Evolutionary conservation across 1,140 invertebrate genomes (phyloP), one percentile per base, ranked within the genome.

Genomic region (Tyrophagus putrescentiae): DNA sequence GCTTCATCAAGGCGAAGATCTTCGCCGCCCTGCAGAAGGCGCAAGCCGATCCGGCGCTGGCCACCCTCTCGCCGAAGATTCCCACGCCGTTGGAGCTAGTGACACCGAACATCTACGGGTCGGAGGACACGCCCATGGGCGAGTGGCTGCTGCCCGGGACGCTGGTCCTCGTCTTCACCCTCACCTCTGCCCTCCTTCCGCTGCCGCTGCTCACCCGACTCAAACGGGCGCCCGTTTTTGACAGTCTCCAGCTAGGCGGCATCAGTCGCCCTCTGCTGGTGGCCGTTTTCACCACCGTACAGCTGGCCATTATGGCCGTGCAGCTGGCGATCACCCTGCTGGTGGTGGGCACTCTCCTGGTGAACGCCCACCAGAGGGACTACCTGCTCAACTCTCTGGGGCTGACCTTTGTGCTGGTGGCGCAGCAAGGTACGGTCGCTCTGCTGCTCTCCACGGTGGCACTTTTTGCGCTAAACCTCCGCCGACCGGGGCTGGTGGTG

Each of bases 1-100:
- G 57, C 50, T 41, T 42, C 27, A 50, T 59, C 16, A 59, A 59
- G 21, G 23, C 18, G 23, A 41, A 48, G 25, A 29, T 59, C 16
- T 29, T 45, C 18, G 7, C 29, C 9, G 57, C 39, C n/a, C 39
- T 59, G 1, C 13, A 45, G 36, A 13, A 27, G 16, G 57, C 57
- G 50, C 25, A 44, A 25, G 16, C 16, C 13, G 57, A 59, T 59
- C 45, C 34, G 33, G 6, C 9, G 33, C 29, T n/a, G n/a, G 18
- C 9, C 16, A 9, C 11, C 21, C 5, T 45, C 16, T 27, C 9
- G 18, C 9, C 34, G 18, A 3, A 25, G n/a, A 57, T 57, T 18
- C 42, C 32, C 16, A 7, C 36, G 33, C 57, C 57, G 34, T 18
- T 59, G 9, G 11, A 42, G 25, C 28, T 59, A 7, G 39, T 59